Conservation (phyloP, 2,113 vertebrate species). For the Phaethornis superciliosus region DNA sequence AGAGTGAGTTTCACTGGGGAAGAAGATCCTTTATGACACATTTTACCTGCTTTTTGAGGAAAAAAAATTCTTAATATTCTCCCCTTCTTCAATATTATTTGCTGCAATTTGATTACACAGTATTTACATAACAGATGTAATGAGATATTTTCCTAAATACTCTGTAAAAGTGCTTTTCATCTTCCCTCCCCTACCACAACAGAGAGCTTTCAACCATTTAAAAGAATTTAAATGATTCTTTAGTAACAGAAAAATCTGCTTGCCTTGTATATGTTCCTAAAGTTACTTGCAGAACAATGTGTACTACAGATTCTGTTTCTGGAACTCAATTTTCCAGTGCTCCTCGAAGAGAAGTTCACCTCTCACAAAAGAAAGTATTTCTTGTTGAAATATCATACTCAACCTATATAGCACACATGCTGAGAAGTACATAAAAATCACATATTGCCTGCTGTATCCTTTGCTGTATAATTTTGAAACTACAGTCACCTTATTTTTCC, state of each 20-base stretch:
- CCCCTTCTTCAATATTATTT: background rate
- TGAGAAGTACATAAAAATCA: background rate
- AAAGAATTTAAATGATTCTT: background rate
- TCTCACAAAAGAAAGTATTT: background rate
- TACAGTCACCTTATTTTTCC: background rate
- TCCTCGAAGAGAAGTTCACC: background rate
- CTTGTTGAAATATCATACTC: background rate
- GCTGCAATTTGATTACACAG: background rate
- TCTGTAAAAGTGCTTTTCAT: background rate
- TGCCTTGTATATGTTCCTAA: background rate
- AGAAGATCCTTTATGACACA: background rate
- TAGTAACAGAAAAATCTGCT: background rate
- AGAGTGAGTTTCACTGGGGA: background rate
- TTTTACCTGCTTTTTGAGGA: background rate
- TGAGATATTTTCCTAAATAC: background rate
- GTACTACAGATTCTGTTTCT: background rate
- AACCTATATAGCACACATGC: background rate
- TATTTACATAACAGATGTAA: conserved; percentile 5
- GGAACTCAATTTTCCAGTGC: background rate
- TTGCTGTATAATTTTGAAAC: background rate
- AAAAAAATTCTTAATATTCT: background rate
- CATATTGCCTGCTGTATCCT: background rate
- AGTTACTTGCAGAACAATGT: background rate
- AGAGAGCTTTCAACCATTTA: background rate
- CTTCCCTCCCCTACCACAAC: background rate